Base-by-base conservation (phyloP, 1,140 invertebrate species). In the Trypoxylus dichotomus region DNA sequence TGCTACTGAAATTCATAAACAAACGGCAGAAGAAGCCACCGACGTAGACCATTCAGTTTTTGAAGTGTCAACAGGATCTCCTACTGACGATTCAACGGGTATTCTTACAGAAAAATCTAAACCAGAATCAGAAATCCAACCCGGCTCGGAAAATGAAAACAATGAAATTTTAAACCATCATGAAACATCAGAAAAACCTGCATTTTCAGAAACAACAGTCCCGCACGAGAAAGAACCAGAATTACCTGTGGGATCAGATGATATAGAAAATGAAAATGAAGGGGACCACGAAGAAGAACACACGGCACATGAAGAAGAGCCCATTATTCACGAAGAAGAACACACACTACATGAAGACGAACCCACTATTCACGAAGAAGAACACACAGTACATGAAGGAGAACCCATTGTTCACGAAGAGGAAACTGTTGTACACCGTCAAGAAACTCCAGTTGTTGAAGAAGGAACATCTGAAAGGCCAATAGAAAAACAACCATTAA, bases 1-100 rank as follows among this genome's bases (percentile, higher is more conserved):
- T n/a, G 25, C 75, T 76, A 63, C 77, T 68, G 71, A 76, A 76
- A 8, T 11, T 54, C 41, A 78, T 74, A 74, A 78, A 79, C 76
- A 76, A 78, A 24, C 27, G 2, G 10, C 21, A 25, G 60, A 29
- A 63, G 79, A 76, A 76, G 63, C 78, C 25, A 19, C 76, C 24
- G 47, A 75, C 76, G 19, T 42, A 60, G 32, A 74, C 29, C 29
- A 78, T 63, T 42, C 37, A 25, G 5, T 15, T 27, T 19, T 24
- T 60, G 24, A 72, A 74, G 27, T 29, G 19, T 27, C n/a, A n/a
- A 74, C 29, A 19, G 29, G 41, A 43, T 2, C n/a, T 37, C 15
- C 13, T 24, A 71, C 19, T 19, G 29, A 32, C 68, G 68, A 71
- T 37, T 37, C 32, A 37, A 5, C 32, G 10, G 24, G 24, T 58